Base-by-base conservation (phyloP, 2,888 invertebrate genomes). In the Eudasyphora cyanicolor region DNA sequence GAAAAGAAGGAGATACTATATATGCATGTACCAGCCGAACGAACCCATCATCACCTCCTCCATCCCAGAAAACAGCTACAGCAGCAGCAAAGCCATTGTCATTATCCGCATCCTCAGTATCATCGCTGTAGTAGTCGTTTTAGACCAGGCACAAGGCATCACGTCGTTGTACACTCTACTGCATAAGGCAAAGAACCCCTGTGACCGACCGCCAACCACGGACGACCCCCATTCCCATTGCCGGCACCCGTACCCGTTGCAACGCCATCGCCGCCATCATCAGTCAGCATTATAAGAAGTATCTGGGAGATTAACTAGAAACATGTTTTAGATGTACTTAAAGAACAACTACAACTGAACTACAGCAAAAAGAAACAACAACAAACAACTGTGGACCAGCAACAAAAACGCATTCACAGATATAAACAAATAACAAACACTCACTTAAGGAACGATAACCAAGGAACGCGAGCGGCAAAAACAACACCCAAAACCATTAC, bases 241-340 rank as follows among this genome's bases (percentile, higher is more conserved):
- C n/a, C 45, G 14, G 45, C 45, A 45, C 3, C 45, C 14, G 3
- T 35, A 32, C 17, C 10, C 6, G 42, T 14, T 57, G 17, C 69
- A 42, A 1, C 69, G 64, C 6, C 75, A 49, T 5, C 73, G 38
- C 38, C 19, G 51, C 42, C 71, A 19, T 19, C 67, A 73, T 71
- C 71, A 73, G 71, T 10, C 67, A 76, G 69, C 76, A 73, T 79
- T 79, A 64, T 81, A 78, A 84, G 73, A 84, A 81, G 81, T 81
- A 81, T 84, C 81, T 79, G 76, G 29, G 69, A 81, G 84, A 84
- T 84, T 84, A 79, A 78, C 75, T 76, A 78, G 75, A 76, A 81
- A 81, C 81, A 84, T 81, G 76, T 76, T 71, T 60, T 75, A 79
- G 45, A 74, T 57, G 80, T 80, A 83, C 74, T 83, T 83, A 75